Evolutionary conservation across 2,888 invertebrate species (phyloP).

Genomic region (Drosophila nigritarsus): DNA sequence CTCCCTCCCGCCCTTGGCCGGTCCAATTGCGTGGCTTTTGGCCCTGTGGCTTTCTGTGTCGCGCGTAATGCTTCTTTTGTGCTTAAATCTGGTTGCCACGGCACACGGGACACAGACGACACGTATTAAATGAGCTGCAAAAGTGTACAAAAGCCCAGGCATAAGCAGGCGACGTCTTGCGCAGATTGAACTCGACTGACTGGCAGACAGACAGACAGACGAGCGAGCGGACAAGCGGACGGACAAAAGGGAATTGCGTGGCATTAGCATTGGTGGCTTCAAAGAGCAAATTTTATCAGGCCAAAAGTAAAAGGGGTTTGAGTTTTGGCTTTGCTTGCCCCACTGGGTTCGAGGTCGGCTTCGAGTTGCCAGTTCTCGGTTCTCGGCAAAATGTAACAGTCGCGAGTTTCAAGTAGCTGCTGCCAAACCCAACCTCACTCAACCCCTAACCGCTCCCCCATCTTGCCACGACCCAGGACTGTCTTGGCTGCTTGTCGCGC

Average conservation of each 20-base stretch:
- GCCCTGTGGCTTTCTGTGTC: slow-evolving; percentile 71
- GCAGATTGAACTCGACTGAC: slow-evolving; percentile 60
- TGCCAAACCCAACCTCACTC: background rate
- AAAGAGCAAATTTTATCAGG: slow-evolving; percentile 68
- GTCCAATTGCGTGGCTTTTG: slow-evolving; percentile 52
- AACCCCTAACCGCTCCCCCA: background rate
- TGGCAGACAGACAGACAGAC: slow-evolving; percentile 9
- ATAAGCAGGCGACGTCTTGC: slow-evolving; percentile 49
- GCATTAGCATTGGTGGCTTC: slow-evolving; percentile 64
- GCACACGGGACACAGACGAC: slow-evolving; percentile 69
- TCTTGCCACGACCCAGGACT: background rate
- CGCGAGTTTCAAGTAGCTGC: slow-evolving; percentile 75
- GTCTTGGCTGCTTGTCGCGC: slow-evolving; percentile 39
- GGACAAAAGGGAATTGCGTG: slow-evolving; percentile 49
- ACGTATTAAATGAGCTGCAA: slow-evolving; percentile 79
- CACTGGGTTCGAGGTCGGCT: slow-evolving; percentile 28
- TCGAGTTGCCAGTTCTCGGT: slow-evolving; percentile 19
- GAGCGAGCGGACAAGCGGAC: background rate
- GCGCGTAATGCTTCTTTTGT: slow-evolving; percentile 74
- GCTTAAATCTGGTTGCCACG: slow-evolving; percentile 79
- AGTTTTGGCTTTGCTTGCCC: slow-evolving; percentile 15
- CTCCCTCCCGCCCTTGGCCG: background rate
- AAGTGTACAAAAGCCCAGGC: slow-evolving; percentile 44
- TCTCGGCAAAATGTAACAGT: slow-evolving; percentile 53
- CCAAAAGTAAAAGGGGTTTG: slow-evolving; percentile 40